phyloP scores from a whole-genome alignment of 2,113 vertebrate species.

The Mesembrinibis cayennensis region DNA sequence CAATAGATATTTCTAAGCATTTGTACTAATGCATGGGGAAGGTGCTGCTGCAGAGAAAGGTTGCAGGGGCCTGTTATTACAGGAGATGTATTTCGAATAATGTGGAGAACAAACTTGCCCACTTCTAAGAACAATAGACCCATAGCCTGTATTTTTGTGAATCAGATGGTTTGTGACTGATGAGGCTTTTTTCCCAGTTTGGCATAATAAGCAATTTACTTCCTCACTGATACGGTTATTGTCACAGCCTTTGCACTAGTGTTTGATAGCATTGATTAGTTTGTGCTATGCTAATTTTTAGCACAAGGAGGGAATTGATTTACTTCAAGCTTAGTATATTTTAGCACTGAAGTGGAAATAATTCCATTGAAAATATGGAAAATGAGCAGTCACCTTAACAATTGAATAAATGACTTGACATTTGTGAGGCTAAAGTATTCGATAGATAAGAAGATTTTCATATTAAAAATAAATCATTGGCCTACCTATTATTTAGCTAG shows the following conservation, averaged over 20 bases:
- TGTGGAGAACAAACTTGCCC: background rate
- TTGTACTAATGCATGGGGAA: background rate
- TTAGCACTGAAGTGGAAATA: conserved; percentile 81
- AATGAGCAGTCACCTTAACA: conserved; percentile 75
- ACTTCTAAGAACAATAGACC: conserved; percentile 9
- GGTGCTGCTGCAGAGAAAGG: background rate
- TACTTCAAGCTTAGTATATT: conserved; percentile 79
- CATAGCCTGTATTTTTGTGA: conserved; percentile 40
- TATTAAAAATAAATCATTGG: conserved; percentile 81
- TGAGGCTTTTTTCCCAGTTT: conserved; percentile 51
- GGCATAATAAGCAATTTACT: conserved; percentile 71
- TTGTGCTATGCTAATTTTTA: conserved; percentile 72
- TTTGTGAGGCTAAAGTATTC: conserved; percentile 78
- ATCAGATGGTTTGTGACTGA: conserved; percentile 57
- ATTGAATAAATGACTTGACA: conserved; percentile 84
- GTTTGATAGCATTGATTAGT: conserved; percentile 72
- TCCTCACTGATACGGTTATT: conserved; percentile 64
- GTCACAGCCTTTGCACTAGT: conserved; percentile 67
- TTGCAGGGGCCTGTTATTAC: background rate
- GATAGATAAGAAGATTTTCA: conserved; percentile 77
- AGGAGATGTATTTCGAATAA: background rate
- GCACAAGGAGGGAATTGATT: conserved; percentile 73
- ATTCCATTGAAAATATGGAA: conserved; percentile 78
- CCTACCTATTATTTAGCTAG: conserved; percentile 72
- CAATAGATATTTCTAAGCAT: background rate